Percentiles rank a stretch among this genome's conserved stretches.
These are phyloP conservation scores for Saccopteryx leptura DNA, from an alignment of 2,113 vertebrate species.

Conservation along the genomic window DNA sequence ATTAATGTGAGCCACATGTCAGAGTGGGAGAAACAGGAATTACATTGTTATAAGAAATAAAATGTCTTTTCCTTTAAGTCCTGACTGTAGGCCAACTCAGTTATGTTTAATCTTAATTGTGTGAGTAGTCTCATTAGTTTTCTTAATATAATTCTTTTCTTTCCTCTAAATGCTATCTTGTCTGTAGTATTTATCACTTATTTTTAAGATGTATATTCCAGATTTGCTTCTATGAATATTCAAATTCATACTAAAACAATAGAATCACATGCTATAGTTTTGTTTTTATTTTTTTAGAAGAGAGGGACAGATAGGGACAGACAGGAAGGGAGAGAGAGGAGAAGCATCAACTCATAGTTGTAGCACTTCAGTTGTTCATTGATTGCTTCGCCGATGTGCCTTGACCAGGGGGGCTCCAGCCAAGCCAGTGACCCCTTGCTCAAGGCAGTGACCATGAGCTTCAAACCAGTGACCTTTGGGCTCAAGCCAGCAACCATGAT, in stretches of 20 bases:
- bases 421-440: too few species aligned
- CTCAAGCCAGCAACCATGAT: too few species aligned
- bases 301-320: too few species aligned
- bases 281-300: too few species aligned
- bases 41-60: not conserved
- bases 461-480: too few species aligned
- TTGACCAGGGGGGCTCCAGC: too few species aligned
- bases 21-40: slow-evolving; percentile 32
- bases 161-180: not conserved
- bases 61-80: not conserved
- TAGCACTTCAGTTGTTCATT: too few species aligned
- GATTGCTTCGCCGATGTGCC: too few species aligned
- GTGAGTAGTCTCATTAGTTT: slow-evolving; percentile 20
- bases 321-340: too few species aligned
- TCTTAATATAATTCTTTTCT: slow-evolving; percentile 12
- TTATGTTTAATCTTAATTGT: slow-evolving; percentile 44
- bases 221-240: not conserved
- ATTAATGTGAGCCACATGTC: slow-evolving; percentile 18
- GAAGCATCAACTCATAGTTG: too few species aligned
- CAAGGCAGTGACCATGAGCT: too few species aligned
- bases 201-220: slow-evolving; percentile 1
- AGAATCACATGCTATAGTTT: not conserved
- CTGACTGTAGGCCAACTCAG: not conserved
- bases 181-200: not conserved
- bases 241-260: not conserved